Percentiles rank a stretch among this genome's conserved stretches.
phyloP scores from a whole-genome alignment of 2,888 invertebrate genomes.

The Cephonodes hylas region DNA sequence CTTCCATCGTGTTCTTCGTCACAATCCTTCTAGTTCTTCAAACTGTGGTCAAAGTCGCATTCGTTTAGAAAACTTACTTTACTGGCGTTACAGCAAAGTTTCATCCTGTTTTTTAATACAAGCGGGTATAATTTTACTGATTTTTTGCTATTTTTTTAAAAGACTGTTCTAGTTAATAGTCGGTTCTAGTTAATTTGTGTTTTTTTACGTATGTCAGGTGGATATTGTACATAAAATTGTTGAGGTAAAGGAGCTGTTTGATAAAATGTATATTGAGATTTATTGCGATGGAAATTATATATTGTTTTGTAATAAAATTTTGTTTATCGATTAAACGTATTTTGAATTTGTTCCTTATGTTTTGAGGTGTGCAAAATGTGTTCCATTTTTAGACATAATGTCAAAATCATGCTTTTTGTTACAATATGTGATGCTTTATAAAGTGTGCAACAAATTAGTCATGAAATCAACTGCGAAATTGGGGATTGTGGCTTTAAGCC shows the following conservation, averaged over 20 bases:
- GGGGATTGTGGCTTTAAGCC: too few relatives aligned
- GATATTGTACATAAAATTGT: neutral
- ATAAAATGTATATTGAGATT: neutral
- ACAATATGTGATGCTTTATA: too few relatives aligned
- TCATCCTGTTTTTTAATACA: too few relatives aligned
- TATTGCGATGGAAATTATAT: neutral
- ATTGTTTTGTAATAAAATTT: conserved; percentile 3
- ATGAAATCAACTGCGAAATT: too few relatives aligned
- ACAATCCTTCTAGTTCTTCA: conserved; percentile 65
- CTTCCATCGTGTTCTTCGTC: conserved; percentile 64
- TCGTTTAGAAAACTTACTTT: conserved; percentile 43
- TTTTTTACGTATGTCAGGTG: neutral
- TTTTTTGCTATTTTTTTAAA: neutral
- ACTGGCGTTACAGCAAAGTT: too few relatives aligned
- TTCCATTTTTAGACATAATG: too few relatives aligned
- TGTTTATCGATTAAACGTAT: neutral
- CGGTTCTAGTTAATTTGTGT: neutral
- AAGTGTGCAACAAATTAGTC: neutral
- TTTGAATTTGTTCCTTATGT: neutral
- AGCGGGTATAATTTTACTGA: too few relatives aligned
- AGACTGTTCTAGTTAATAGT: neutral
- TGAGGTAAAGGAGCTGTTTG: neutral
- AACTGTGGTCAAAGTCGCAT: conserved; percentile 65
- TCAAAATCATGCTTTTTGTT: too few relatives aligned
- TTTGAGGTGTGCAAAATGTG: neutral